Evolutionary conservation across 2,888 invertebrate species (phyloP).

Genomic region (Eudasyphora cyanicolor): DNA sequence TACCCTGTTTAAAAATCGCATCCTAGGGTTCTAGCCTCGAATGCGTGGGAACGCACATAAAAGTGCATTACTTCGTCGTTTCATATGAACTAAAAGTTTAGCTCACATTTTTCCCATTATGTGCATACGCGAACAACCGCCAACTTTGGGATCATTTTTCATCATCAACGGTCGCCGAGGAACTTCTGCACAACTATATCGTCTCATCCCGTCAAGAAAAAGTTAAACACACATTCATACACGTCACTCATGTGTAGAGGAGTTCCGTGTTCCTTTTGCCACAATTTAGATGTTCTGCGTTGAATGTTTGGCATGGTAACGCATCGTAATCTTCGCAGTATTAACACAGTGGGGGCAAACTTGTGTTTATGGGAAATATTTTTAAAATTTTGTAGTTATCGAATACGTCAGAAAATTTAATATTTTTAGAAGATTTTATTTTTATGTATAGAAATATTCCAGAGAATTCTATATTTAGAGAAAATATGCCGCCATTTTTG

Average conservation of each 20-base stretch:
- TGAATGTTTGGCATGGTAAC: not conserved
- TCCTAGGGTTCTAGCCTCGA: not conserved
- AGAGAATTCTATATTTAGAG: too few relatives aligned
- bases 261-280: not conserved
- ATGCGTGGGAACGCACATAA: not conserved
- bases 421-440: too few relatives aligned
- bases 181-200: not conserved
- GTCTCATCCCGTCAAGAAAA: not conserved
- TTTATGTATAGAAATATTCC: too few relatives aligned
- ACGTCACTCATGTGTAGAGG: constrained; percentile 7
- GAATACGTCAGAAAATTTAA: too few relatives aligned
- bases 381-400: too few relatives aligned
- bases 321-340: not conserved
- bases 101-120: not conserved
- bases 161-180: not conserved
- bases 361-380: too few relatives aligned
- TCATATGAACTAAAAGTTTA: not conserved
- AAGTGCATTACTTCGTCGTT: not conserved
- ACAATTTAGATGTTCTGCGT: constrained; percentile 20
- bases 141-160: constrained; percentile 25
- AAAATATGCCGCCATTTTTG: too few relatives aligned
- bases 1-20: too few relatives aligned
- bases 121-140: not conserved
- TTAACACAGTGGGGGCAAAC: too few relatives aligned
- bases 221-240: constrained; percentile 20